phyloP scores from a whole-genome alignment of 1,140 invertebrate species.

The Chelonus insularis region DNA sequence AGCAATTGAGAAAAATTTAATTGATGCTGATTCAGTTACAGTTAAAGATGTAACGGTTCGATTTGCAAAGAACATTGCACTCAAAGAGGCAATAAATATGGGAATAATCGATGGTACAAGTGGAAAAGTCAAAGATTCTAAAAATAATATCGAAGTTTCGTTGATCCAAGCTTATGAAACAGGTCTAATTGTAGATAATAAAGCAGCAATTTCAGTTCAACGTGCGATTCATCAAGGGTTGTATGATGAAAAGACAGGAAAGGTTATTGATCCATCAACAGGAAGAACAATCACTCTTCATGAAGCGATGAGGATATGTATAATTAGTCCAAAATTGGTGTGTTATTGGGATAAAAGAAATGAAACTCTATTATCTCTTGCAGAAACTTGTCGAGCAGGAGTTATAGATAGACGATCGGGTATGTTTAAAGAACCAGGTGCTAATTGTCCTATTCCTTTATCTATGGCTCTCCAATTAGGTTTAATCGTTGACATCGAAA shows the following conservation, averaged over 20 bases:
- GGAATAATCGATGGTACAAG: slow-evolving; percentile 76
- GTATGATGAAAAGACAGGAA: slow-evolving; percentile 79
- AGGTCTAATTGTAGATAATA: slow-evolving; percentile 78
- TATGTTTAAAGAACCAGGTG: slow-evolving; percentile 74
- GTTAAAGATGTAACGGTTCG: slow-evolving; percentile 80
- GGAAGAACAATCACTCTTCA: slow-evolving; percentile 78
- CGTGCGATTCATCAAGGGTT: slow-evolving; percentile 84
- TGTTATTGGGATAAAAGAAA: slow-evolving; percentile 78
- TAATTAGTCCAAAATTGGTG: slow-evolving; percentile 77
- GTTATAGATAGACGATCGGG: slow-evolving; percentile 82
- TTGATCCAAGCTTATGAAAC: slow-evolving; percentile 79
- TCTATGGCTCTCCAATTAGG: slow-evolving; percentile 75
- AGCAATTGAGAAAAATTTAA: slow-evolving; percentile 73
- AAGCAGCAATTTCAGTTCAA: slow-evolving; percentile 81
- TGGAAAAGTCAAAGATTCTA: slow-evolving; percentile 70
- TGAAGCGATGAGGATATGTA: slow-evolving; percentile 78
- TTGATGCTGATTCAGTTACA: slow-evolving; percentile 81
- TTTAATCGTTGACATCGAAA: slow-evolving; percentile 84
- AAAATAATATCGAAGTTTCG: slow-evolving; percentile 69
- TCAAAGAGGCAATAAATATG: slow-evolving; percentile 74
- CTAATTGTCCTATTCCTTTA: slow-evolving; percentile 68
- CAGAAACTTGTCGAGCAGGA: slow-evolving; percentile 77
- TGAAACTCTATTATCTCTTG: slow-evolving; percentile 70
- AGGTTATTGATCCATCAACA: slow-evolving; percentile 77
- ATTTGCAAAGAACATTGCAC: slow-evolving; percentile 72